Conservation (phyloP, 2,888 invertebrate species). For the Eretmocerus hayati region DNA sequence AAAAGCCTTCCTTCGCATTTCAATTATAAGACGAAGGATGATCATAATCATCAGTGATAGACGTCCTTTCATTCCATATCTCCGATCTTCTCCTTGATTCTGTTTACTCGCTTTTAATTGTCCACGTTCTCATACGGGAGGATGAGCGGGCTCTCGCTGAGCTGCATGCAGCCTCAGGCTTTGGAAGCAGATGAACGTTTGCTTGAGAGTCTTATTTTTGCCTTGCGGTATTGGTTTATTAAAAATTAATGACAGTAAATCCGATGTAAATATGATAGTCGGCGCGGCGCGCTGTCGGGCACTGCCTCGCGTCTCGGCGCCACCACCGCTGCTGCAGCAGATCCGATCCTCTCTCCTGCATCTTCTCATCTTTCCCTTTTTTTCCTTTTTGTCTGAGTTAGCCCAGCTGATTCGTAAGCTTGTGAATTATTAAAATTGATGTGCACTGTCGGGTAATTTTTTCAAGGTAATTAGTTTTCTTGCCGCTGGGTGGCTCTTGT, state of each 20-base stretch:
- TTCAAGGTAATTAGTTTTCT: background rate
- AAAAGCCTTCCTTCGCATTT: too few relatives aligned
- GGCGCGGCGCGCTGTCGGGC: conserved; percentile 13
- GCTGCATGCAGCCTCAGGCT: background rate
- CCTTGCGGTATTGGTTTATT: conserved; percentile 35
- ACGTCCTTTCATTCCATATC: too few relatives aligned
- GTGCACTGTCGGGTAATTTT: background rate
- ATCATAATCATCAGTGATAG: too few relatives aligned
- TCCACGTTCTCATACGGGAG: too few relatives aligned
- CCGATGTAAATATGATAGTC: conserved; percentile 35
- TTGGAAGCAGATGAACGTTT: too few relatives aligned
- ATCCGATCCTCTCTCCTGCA: background rate
- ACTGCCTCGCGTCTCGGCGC: background rate
- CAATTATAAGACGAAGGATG: too few relatives aligned
- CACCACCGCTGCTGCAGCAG: background rate
- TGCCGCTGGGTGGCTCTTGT: too few relatives aligned
- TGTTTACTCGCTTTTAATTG: too few relatives aligned
- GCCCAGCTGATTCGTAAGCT: background rate
- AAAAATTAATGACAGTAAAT: conserved; percentile 42
- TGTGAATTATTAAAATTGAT: conserved; percentile 9
- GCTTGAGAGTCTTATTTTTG: too few relatives aligned
- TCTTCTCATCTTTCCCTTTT: background rate
- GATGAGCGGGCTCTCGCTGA: too few relatives aligned
- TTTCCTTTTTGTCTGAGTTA: background rate
- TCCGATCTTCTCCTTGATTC: too few relatives aligned